Evolutionary conservation across 2,888 invertebrate genomes (phyloP).

Genomic region (Mesorhabditis sp.): DNA sequence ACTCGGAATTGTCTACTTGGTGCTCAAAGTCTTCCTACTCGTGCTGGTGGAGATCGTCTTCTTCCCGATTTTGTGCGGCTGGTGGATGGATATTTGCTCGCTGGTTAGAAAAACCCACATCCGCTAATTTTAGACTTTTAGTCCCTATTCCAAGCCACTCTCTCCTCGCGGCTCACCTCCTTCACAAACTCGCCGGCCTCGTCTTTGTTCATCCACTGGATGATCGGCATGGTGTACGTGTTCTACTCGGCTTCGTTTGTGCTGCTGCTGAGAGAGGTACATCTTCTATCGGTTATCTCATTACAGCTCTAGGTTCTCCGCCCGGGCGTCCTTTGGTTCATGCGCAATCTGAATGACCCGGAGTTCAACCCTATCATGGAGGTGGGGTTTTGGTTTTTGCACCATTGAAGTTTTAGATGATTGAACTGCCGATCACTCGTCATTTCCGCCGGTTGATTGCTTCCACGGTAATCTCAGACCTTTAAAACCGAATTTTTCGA

Average conservation of each 20-base stretch:
- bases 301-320: conserved; percentile 65
- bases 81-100: conserved; percentile 98
- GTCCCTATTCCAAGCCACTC: conserved; percentile 69
- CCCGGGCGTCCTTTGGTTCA: conserved; percentile 95
- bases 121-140: conserved; percentile 20
- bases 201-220: conserved; percentile 96
- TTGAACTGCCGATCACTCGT: conserved; percentile 84
- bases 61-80: conserved; percentile 91
- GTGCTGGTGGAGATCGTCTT: conserved; percentile 96
- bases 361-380: conserved; percentile 97
- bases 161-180: conserved; percentile 73
- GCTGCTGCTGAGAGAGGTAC: conserved; percentile 76
- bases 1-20: conserved; percentile 71
- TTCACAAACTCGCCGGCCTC: conserved; percentile 89
- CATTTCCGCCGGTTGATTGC: conserved; percentile 85
- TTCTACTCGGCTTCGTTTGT: conserved; percentile 98
- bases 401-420: conserved; percentile 72
- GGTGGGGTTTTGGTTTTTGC: conserved; percentile 54
- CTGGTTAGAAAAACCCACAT: conserved; percentile 62
- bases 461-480: conserved; percentile 74
- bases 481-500: neutral
- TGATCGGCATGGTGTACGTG: conserved; percentile 95
- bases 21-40: conserved; percentile 75
- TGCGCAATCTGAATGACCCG: conserved; percentile 94
- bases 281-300: conserved; percentile 62